Conservation (phyloP, 2,888 invertebrate genomes). For the Ganaspis brasiliensis region DNA sequence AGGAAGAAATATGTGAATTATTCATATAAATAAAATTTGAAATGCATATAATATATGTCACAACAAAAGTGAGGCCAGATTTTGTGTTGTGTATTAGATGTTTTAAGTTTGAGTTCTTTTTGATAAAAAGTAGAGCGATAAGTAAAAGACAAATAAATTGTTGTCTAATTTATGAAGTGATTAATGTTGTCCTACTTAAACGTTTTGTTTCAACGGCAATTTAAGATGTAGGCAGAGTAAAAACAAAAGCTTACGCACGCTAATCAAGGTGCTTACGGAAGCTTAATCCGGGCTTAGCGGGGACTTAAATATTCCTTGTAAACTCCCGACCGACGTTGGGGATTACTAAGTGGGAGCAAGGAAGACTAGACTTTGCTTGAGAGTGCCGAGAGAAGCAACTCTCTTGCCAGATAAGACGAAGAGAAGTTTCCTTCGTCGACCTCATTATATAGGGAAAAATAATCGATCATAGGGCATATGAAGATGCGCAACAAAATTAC, state of each 20-base stretch:
- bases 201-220: slow-evolving; percentile 15
- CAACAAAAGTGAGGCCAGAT: no score
- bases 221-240: slow-evolving; percentile 26
- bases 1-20: no score
- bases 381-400: slow-evolving; percentile 65
- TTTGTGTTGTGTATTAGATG: no score
- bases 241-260: slow-evolving; percentile 73
- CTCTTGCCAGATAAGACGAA: slow-evolving; percentile 71
- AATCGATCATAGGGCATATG: slow-evolving; percentile 12
- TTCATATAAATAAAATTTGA: no score
- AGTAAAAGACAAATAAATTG: no score
- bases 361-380: slow-evolving; percentile 60
- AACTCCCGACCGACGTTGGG: slow-evolving; percentile 75
- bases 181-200: slow-evolving; percentile 10
- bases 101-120: no score
- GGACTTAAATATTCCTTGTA: slow-evolving; percentile 80
- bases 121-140: no score
- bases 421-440: slow-evolving; percentile 61
- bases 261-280: slow-evolving; percentile 78
- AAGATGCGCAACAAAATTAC: neutral
- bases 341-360: slow-evolving; percentile 76
- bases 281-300: slow-evolving; percentile 78
- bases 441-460: slow-evolving; percentile 30
- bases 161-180: neutral
- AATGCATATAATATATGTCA: no score